These are phyloP conservation scores for Artemisiospiza belli DNA, from an alignment of 2,113 vertebrate genomes.

Conservation along the genomic window DNA sequence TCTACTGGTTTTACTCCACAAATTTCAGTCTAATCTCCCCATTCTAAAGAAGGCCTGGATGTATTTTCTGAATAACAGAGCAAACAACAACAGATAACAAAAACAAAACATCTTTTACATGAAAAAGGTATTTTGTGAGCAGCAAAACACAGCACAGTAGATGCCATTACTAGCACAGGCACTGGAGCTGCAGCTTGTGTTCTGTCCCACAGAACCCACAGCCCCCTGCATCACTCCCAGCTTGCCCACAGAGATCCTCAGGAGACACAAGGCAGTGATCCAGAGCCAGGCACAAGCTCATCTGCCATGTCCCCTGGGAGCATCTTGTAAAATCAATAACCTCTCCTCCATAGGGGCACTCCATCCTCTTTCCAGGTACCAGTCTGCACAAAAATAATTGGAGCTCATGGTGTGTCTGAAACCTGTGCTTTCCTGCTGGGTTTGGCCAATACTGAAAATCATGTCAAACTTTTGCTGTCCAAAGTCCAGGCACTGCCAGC, in stretches of 20 bases:
- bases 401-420: not conserved
- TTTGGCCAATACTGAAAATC: not conserved
- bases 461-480: not conserved
- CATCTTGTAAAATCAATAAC: not conserved
- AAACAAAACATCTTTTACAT: not conserved
- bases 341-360: not conserved
- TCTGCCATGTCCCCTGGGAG: not conserved
- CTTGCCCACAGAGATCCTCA: not conserved
- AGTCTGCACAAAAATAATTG: not conserved
- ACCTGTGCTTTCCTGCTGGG: not conserved
- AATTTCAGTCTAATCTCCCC: not conserved
- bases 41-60: not conserved
- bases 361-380: not conserved
- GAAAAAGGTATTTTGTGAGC: not conserved
- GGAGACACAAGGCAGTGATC: not conserved
- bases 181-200: rapidly evolving
- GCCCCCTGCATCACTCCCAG: not conserved
- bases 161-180: not conserved
- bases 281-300: not conserved
- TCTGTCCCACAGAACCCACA: not conserved
- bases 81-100: not conserved
- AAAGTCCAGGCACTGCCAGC: not conserved
- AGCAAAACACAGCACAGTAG: not conserved
- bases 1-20: not conserved
- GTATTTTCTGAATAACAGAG: not conserved